Evolutionary conservation across 2,113 vertebrate genomes (phyloP).

Genomic region (Opisthocomus hoazin): DNA sequence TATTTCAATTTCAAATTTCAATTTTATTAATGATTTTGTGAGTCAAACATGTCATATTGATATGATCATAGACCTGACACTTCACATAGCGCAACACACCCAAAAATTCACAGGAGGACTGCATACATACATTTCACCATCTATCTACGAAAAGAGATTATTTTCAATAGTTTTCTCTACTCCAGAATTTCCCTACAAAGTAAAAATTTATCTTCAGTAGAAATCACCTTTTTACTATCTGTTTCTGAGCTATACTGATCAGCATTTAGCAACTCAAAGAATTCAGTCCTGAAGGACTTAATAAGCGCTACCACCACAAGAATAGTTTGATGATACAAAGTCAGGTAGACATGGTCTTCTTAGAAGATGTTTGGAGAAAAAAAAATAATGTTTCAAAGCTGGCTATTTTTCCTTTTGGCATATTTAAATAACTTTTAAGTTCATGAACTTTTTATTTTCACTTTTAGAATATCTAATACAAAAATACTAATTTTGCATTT

Average conservation of each 20-base stretch:
- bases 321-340: neutral
- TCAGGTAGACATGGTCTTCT: neutral
- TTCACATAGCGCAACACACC: neutral
- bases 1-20: neutral
- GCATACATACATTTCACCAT: neutral
- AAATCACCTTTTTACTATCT: neutral
- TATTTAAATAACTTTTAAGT: neutral
- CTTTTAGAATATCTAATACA: neutral
- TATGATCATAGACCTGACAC: neutral
- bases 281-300: neutral
- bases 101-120: neutral
- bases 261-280: neutral
- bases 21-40: neutral
- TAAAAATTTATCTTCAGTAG: neutral
- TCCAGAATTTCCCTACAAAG: neutral
- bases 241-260: neutral
- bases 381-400: neutral
- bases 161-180: neutral
- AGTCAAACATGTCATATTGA: neutral
- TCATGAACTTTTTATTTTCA: neutral
- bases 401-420: neutral
- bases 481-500: neutral
- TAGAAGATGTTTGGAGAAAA: neutral
- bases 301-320: neutral
- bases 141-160: neutral